Base-by-base conservation (phyloP, 2,888 invertebrate species). In the Agriopis leucophaearia region DNA sequence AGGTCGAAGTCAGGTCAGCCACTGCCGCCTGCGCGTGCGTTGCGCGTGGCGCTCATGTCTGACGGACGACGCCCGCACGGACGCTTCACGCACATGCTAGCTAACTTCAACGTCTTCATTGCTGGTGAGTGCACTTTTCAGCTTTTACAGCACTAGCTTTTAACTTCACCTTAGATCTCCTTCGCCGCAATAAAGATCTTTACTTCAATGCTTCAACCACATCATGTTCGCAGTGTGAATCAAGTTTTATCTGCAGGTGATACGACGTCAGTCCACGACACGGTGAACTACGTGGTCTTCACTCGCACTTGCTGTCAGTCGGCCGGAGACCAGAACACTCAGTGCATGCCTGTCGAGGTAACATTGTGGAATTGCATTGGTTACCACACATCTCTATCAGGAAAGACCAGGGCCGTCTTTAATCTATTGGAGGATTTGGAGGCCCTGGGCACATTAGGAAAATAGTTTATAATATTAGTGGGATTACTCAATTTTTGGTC, bases 311-410 rank as follows among this genome's bases (percentile, higher is more conserved):
- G 81, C 65, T 81, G 82, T 42, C 27, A 12, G 12, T 58, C 66
- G n/a, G n/a, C n/a, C 7, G 66, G 68, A 3, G 50, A 27, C 0
- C 13, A 8, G n/a, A 66, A 81, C 64, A 81, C 82, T 0, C 64
- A 77, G 1, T 87, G 87, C 56, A 74, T 78, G 5, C 82, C 86
- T 0, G 78, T 87, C 5, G n/a, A 50, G 63, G 67, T 68, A 45
- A 6, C 13, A n/a, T n/a, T n/a, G 9, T 27, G 27, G 27, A 27
- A 27, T 5, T 27, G 27, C 27, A 5, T 4, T 27, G 27, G 27
- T 2, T 27, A 27, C 9, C 38, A 10, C 42, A 10, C 12, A 6
- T 12, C 42, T 27, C 13, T 12, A 4, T 27, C 15, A 4, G 12
- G 9, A 10, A 27, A 27, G 1, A 27, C 27, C 27, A n/a, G n/a